Conservation (phyloP, 1,140 invertebrate genomes). For the Danaus plexippus region DNA sequence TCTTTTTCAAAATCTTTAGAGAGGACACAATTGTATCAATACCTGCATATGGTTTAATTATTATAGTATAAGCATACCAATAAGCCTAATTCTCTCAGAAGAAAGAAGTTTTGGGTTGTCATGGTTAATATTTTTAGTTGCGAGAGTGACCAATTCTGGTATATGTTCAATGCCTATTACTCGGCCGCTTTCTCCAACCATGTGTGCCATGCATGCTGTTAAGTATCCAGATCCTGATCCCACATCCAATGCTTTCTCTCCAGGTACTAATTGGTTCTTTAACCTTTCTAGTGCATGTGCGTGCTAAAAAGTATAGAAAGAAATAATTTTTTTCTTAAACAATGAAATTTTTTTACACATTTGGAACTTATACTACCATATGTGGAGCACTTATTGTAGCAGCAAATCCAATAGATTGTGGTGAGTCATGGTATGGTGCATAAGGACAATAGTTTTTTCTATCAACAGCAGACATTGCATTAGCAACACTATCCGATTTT, state of each 20-base stretch:
- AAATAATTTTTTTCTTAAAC: too few species aligned
- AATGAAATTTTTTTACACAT: too few species aligned
- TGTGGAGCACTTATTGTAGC: constrained; percentile 98
- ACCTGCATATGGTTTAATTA: too few species aligned
- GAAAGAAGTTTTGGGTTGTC: constrained; percentile 80
- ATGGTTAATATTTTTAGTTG: constrained; percentile 83
- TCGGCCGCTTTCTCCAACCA: constrained; percentile 84
- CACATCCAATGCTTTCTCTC: constrained; percentile 90
- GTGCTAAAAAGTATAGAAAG: constrained; percentile 74
- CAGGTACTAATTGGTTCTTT: constrained; percentile 84
- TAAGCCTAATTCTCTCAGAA: constrained; percentile 77
- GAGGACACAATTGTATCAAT: too few species aligned
- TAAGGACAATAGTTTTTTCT: constrained; percentile 83
- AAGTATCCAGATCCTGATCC: constrained; percentile 97
- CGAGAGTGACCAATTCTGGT: constrained; percentile 83
- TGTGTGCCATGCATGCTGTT: constrained; percentile 93
- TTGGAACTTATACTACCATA: constrained; percentile 79
- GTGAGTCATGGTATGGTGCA: constrained; percentile 91
- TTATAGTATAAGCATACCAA: constrained; percentile 71
- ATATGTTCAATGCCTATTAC: constrained; percentile 95
- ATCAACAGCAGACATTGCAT: constrained; percentile 90
- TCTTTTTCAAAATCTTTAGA: too few species aligned
- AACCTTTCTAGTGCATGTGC: constrained; percentile 94
- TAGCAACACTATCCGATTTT: constrained; percentile 81
- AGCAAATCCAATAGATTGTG: constrained; percentile 89